Evolutionary conservation across 92 coral and sea anemone genomes (phyloP).

Genomic region (Porites lobata): DNA sequence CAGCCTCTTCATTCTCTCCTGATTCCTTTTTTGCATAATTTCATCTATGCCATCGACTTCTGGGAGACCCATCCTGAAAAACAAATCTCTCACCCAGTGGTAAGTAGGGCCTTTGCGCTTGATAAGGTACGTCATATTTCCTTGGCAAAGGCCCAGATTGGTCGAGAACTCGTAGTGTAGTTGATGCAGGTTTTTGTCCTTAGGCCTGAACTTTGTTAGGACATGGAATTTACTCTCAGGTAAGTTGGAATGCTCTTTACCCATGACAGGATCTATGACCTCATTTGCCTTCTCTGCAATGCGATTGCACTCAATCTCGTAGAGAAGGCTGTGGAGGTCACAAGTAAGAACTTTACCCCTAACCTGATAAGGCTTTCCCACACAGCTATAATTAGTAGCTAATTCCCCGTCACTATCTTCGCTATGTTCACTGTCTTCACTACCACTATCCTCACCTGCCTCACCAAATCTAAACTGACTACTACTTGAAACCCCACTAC

Average conservation of each 20-base stretch:
- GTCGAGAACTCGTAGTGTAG: conserved; percentile 47
- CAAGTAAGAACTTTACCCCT: conserved; percentile 29
- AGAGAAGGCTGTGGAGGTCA: conserved; percentile 47
- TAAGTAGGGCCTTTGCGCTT: conserved; percentile 30
- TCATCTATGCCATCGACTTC: conserved; percentile 46
- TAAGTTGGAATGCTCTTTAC: conserved; percentile 61
- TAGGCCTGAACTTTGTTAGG: conserved; percentile 39
- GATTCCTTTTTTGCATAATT: conserved; percentile 15
- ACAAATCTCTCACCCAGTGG: conserved; percentile 61
- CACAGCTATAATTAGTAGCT: not conserved
- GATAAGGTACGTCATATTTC: conserved; percentile 43
- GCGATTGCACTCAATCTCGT: conserved; percentile 53
- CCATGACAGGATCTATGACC: conserved; percentile 38
- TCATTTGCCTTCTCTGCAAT: conserved; percentile 47
- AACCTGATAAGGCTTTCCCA: not conserved
- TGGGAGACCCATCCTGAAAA: conserved; percentile 48
- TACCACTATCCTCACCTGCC: not conserved
- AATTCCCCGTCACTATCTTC: conserved; percentile 21
- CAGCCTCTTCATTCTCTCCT: conserved; percentile 10
- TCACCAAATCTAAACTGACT: too few species aligned
- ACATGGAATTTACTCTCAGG: conserved; percentile 51
- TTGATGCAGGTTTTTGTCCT: conserved; percentile 7
- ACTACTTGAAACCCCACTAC: too few species aligned
- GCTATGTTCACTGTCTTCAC: not conserved
- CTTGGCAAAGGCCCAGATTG: conserved; percentile 52